Evolutionary conservation across 53 echinoderm and acorn worm species (phyloP), one percentile per base, ranked within the genome.

Genomic region (Holothuria leucospilota): DNA sequence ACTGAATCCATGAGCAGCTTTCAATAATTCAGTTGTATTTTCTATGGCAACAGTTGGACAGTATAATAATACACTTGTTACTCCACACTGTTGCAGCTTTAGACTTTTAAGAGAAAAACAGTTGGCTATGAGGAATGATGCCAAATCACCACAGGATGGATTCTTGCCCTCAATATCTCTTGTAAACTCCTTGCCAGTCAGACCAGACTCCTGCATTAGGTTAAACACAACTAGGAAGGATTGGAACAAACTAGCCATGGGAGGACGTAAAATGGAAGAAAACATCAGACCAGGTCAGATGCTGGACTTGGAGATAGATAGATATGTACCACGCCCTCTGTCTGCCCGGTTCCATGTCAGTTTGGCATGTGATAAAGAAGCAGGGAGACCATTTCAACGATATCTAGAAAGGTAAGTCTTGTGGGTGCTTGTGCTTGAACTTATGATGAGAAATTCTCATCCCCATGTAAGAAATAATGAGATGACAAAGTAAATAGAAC

Each of bases 91-190:
- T 56, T 56, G 2, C 84, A 93, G 93, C 78, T 90, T 73, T 18
- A 71, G 86, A 3, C 84, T 75, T 11, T 38, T 93, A 59, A 58
- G 86, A 27, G 87, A 87, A 53, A 78, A 83, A n/a, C 87, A 90
- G 21, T 59, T 82, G 56, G 59, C 49, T 27, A 85, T 85, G 68
- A 85, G 85, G 81, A 88, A 91, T 4, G 91, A 89, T 46, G 85
- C 94, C 38, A 91, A 87, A 72, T 91, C 83, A 15, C 91, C 93
- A 38, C 80, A 90, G 46, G 85, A 95, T 30, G 81, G 87, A 15
- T 96, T 96, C 88, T 87, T 96, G 24, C 97, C 97, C 0, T 96
- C 97, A 69, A 96, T 96, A 84, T 95, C 97, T 20, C 84, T 96
- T 52, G 97, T 93, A 86, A 96, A 93, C 87, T 95, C 95, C 53